Evolutionary conservation across 1,140 invertebrate species (phyloP).

Genomic region (Tetramorium simillimum): DNA sequence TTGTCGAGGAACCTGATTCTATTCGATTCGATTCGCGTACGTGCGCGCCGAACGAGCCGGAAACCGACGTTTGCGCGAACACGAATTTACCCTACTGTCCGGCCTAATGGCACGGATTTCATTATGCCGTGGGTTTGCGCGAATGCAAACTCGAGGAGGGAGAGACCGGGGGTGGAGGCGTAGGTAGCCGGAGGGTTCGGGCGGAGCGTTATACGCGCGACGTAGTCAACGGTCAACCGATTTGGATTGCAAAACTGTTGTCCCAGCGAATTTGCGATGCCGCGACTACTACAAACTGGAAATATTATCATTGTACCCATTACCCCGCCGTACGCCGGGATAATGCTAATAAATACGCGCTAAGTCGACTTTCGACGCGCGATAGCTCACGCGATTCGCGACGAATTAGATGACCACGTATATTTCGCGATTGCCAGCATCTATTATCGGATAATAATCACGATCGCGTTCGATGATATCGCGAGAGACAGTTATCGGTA

Average conservation of each 20-base stretch:
- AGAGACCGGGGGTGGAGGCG: background rate
- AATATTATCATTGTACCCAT: conserved; percentile 41
- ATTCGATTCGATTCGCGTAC: conserved; percentile 71
- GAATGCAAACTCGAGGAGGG: conserved; percentile 30
- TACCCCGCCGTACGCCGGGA: conserved; percentile 13
- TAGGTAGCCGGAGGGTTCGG: background rate
- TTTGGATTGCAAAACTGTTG: conserved; percentile 73
- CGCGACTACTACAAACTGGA: background rate
- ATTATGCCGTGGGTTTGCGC: conserved; percentile 71
- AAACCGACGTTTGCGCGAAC: conserved; percentile 73
- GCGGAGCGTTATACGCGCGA: conserved; percentile 19
- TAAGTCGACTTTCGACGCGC: conserved; percentile 45
- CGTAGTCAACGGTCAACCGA: conserved; percentile 53
- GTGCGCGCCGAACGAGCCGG: conserved; percentile 67
- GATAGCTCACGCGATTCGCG: background rate
- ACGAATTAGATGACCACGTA: background rate
- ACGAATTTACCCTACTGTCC: conserved; percentile 69
- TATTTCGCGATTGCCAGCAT: conserved; percentile 31
- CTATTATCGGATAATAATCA: conserved; percentile 40
- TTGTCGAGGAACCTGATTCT: conserved; percentile 66
- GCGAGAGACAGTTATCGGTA: background rate
- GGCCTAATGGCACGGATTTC: conserved; percentile 76
- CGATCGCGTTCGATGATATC: conserved; percentile 19
- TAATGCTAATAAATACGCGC: conserved; percentile 50
- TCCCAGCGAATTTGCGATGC: conserved; percentile 67